Percentiles rank a stretch among this genome's conserved stretches.
Evolutionary conservation across 2,888 invertebrate species (phyloP).

Genomic region (Drosophila peninsularis): DNA sequence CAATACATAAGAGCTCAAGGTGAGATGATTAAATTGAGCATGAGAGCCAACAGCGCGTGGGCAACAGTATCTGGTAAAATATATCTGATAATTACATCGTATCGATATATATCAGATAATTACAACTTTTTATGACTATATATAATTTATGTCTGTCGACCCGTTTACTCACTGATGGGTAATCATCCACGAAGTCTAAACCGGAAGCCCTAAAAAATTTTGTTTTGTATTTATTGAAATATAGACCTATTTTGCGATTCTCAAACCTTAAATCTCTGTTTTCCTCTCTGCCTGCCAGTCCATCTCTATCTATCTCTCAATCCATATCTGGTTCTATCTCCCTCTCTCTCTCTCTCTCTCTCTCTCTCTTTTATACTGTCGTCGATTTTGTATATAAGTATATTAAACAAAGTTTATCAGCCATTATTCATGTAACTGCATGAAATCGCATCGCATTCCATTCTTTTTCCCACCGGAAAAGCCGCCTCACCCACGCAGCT

Average conservation of each 20-base stretch:
- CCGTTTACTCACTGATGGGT: background rate
- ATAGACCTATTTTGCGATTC: background rate
- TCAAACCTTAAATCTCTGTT: background rate
- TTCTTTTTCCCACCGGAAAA: conserved; percentile 2
- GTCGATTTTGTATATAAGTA: background rate
- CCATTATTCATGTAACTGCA: background rate
- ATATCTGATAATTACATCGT: background rate
- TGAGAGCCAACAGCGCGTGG: background rate
- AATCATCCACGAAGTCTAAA: background rate
- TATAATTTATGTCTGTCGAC: background rate
- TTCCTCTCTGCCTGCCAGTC: background rate
- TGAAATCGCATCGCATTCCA: background rate
- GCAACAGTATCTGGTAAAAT: conserved; percentile 4
- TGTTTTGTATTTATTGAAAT: too few relatives aligned
- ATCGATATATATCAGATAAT: background rate
- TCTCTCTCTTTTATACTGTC: background rate
- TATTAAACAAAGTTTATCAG: background rate
- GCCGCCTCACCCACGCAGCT: background rate
- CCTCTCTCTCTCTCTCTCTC: background rate
- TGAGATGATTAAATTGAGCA: conserved; percentile 32
- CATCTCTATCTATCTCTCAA: background rate
- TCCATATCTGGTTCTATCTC: too few relatives aligned
- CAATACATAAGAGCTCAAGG: conserved; percentile 22
- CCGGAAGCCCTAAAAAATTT: background rate
- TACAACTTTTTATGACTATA: background rate